phyloP scores from a whole-genome alignment of 2,113 vertebrate species.

The western clawed frog (Xenopus tropicalis) region UCB_Xtro_10.0 CM004443.2:16805501-16806000 shows the following conservation, averaged over 20 bases:
- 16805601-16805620: slow-evolving; percentile 4
- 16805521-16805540: background rate
- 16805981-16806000: too few relatives aligned
- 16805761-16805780: background rate
- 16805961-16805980: too few relatives aligned
- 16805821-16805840: too few relatives aligned
- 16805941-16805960: too few relatives aligned
- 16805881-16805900: too few relatives aligned
- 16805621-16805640: slow-evolving; percentile 11
- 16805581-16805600: background rate
- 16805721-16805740: slow-evolving; percentile 33
- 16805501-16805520: background rate
- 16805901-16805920: too few relatives aligned
- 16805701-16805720: slow-evolving; percentile 31
- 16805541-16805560: slow-evolving; percentile 4
- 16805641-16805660: slow-evolving; percentile 1
- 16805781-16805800: too few relatives aligned
- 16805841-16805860: too few relatives aligned
- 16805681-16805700: background rate
- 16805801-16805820: too few relatives aligned
- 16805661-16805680: slow-evolving; percentile 27
- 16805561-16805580: background rate
- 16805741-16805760: background rate
- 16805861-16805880: too few relatives aligned
- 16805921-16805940: too few relatives aligned